Evolutionary conservation across 2,113 vertebrate species (phyloP).

Genomic region (Sula dactylatra): DNA sequence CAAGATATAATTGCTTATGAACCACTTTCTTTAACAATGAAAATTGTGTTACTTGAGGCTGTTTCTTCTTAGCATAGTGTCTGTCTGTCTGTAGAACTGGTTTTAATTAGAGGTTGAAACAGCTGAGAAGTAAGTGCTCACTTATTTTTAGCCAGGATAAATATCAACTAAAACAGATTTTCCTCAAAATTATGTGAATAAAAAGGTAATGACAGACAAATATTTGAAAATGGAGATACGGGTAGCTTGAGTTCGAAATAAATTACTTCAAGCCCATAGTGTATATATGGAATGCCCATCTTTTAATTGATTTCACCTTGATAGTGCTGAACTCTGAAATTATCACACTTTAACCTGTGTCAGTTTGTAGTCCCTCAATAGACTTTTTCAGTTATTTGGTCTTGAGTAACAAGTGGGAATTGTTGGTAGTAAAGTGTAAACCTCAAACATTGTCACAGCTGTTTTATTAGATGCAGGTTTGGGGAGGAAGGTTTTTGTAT

Average conservation of each 20-base stretch:
- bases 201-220: slow-evolving; percentile 3
- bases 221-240: neutral
- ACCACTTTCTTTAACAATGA: slow-evolving; percentile 46
- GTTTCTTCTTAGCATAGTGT: slow-evolving; percentile 26
- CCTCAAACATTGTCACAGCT: neutral
- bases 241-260: neutral
- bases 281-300: neutral
- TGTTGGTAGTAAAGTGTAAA: neutral
- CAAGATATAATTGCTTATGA: slow-evolving; percentile 76
- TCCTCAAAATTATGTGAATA: neutral
- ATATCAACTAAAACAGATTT: slow-evolving; percentile 18
- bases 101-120: slow-evolving; percentile 61
- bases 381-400: neutral
- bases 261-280: neutral
- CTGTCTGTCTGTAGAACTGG: slow-evolving; percentile 23
- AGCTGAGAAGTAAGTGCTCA: neutral
- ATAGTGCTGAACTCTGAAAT: neutral
- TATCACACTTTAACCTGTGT: neutral
- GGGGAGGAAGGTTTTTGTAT: neutral
- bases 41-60: slow-evolving; percentile 31
- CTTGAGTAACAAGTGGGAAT: neutral
- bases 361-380: neutral
- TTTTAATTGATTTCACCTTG: neutral
- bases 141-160: slow-evolving; percentile 38
- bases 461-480: neutral